These are phyloP conservation scores for Zosterops lateralis DNA, from an alignment of 2,113 vertebrate genomes.

Conservation along the genomic window DNA sequence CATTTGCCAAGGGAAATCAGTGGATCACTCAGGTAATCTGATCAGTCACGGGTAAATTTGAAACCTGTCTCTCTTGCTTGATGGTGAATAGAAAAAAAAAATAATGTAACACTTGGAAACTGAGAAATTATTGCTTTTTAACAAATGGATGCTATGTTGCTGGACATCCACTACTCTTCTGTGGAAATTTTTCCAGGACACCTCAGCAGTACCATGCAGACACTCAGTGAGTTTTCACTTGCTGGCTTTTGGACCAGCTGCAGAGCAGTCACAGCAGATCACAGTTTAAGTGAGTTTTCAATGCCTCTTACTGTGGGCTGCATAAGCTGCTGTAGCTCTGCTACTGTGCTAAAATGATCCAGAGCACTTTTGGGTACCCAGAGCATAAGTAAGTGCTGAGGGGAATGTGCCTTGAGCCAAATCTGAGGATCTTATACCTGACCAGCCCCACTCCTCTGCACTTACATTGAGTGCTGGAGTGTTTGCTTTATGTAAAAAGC, in stretches of 20 bases:
- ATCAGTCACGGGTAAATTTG: background rate
- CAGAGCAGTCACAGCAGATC: background rate
- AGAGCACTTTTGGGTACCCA: background rate
- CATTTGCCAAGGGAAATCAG: background rate
- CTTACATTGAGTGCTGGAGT: background rate
- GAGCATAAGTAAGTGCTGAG: background rate
- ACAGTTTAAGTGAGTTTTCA: background rate
- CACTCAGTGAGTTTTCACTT: background rate
- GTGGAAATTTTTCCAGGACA: background rate
- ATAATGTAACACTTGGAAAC: background rate
- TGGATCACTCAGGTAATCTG: background rate
- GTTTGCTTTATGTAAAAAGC: background rate
- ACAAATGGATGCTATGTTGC: background rate
- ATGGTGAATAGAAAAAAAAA: background rate
- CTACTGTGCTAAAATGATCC: background rate
- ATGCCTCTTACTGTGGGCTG: background rate
- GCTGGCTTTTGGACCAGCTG: background rate
- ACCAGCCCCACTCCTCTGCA: background rate
- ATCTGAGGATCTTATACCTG: background rate
- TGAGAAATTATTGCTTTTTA: background rate
- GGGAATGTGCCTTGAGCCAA: background rate
- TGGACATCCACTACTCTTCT: background rate
- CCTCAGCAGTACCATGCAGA: rapidly evolving
- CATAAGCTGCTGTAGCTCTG: background rate
- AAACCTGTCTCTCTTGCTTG: background rate